phyloP scores from a whole-genome alignment of 2,113 vertebrate species.

The Tachycineta bicolor region DNA sequence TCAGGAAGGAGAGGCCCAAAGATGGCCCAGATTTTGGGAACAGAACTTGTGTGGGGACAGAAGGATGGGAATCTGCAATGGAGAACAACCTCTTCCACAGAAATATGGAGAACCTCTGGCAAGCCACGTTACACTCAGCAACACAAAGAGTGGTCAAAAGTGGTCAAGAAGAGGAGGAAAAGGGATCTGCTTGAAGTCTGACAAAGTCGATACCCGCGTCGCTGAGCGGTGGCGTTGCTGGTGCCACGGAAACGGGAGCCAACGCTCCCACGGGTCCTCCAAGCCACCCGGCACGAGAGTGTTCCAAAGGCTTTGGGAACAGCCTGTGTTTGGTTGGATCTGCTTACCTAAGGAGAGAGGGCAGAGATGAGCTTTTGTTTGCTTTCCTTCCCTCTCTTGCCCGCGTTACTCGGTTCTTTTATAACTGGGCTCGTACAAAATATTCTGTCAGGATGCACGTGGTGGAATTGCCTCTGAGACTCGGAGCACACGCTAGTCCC shows the following conservation, averaged over 20 bases:
- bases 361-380: not conserved
- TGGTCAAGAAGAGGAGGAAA: not conserved
- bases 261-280: not conserved
- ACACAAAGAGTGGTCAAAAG: fast-evolving
- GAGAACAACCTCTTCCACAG: not conserved
- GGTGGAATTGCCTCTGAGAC: not conserved
- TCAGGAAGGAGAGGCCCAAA: not conserved
- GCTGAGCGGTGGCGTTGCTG: not conserved
- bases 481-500: not conserved
- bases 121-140: fast-evolving
- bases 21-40: not conserved
- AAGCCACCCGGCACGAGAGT: not conserved
- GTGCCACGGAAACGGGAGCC: not conserved
- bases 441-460: conserved; percentile 12
- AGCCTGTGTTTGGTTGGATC: fast-evolving
- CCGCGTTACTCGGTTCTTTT: not conserved
- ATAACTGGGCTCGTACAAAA: not conserved
- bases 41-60: not conserved
- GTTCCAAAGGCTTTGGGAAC: not conserved
- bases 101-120: fast-evolving
- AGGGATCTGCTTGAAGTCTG: not conserved
- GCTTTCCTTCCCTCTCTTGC: not conserved
- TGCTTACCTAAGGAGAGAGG: not conserved
- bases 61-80: not conserved
- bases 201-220: not conserved